Evolutionary conservation across 1,140 invertebrate species (phyloP).

Genomic region (Anthonomus grandis): DNA sequence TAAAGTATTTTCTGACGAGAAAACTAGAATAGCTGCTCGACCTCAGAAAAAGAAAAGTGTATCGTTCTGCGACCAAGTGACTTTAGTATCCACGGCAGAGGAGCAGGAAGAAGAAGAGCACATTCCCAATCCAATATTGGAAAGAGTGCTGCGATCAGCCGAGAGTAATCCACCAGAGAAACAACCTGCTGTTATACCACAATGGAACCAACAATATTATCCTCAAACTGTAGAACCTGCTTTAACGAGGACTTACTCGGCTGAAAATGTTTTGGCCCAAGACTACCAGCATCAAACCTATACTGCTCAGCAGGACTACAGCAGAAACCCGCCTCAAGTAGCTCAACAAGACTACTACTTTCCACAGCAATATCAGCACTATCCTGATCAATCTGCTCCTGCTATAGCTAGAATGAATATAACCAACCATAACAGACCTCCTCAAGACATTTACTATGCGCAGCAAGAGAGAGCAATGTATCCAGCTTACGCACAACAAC

Average conservation of each 20-base stretch:
- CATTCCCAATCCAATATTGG: conserved; percentile 86
- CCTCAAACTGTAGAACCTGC: conserved; percentile 45
- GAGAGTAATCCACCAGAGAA: conserved; percentile 71
- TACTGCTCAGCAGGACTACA: not conserved
- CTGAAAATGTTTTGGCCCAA: not conserved
- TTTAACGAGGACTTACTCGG: not conserved
- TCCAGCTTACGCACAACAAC: too few species aligned
- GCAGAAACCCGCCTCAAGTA: not conserved
- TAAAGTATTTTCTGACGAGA: conserved; percentile 44
- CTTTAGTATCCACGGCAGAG: conserved; percentile 85
- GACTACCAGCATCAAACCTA: not conserved
- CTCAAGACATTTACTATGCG: too few species aligned
- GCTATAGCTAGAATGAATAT: too few species aligned
- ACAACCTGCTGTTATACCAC: conserved; percentile 56
- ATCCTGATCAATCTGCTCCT: too few species aligned
- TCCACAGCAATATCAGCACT: too few species aligned
- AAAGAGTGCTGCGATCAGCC: conserved; percentile 78
- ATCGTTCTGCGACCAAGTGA: conserved; percentile 90
- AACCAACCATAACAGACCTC: too few species aligned
- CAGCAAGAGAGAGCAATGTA: too few species aligned
- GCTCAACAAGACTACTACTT: not conserved
- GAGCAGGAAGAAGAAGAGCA: conserved; percentile 87
- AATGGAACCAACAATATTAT: conserved; percentile 52
- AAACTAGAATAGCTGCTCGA: conserved; percentile 48
- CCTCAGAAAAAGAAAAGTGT: conserved; percentile 85